Percentiles rank a stretch among this genome's conserved stretches.
These are phyloP conservation scores for Drosophila tsacasi DNA, from an alignment of 1,140 invertebrate genomes.

Conservation along the genomic window DNA sequence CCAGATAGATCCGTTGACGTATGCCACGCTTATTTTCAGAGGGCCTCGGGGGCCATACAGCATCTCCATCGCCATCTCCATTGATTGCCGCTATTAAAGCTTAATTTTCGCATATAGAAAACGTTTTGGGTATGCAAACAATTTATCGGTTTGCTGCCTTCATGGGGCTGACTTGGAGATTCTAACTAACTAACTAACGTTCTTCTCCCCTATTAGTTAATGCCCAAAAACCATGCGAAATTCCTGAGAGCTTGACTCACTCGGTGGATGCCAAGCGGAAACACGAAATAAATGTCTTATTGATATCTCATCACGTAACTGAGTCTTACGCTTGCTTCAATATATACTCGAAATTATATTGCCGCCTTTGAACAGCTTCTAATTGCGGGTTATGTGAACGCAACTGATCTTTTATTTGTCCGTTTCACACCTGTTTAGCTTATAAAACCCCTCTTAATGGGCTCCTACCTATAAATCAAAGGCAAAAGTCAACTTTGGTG, in stretches of 20 bases:
- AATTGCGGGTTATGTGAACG: conserved; percentile 46
- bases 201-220: background rate
- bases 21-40: conserved; percentile 49
- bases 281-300: conserved; percentile 20
- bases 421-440: conserved; percentile 50
- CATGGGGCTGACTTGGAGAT: conserved; percentile 1
- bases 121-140: conserved; percentile 38
- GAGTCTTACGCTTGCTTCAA: conserved; percentile 17
- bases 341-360: conserved; percentile 19
- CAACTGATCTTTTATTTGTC: conserved; percentile 43
- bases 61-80: conserved; percentile 9
- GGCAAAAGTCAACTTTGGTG: conserved; percentile 30
- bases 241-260: conserved; percentile 41
- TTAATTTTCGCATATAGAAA: conserved; percentile 46
- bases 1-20: conserved; percentile 47
- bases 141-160: conserved; percentile 26
- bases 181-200: conserved; percentile 2
- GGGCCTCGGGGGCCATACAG: conserved; percentile 10
- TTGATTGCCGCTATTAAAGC: conserved; percentile 60
- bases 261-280: conserved; percentile 29
- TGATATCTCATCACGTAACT: conserved; percentile 29
- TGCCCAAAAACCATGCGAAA: conserved; percentile 39
- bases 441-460: conserved; percentile 49
- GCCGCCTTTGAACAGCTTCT: conserved; percentile 5
- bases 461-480: conserved; percentile 49